Evolutionary conservation across 2,888 invertebrate genomes (phyloP).

Genomic region (Amiota mariae): DNA sequence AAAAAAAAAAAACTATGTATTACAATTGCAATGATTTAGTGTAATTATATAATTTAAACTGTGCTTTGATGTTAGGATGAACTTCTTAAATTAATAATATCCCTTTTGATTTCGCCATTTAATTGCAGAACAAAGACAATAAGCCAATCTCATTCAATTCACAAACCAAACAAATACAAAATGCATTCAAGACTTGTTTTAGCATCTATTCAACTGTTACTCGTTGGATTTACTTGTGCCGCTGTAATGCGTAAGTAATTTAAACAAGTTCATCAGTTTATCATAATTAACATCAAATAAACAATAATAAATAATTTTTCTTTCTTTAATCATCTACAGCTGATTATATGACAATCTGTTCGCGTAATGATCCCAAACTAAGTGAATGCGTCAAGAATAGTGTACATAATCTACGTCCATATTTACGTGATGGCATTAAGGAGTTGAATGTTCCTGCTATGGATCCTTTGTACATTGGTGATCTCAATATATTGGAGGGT

Average conservation of each 20-base stretch:
- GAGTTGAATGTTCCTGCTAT: constrained; percentile 80
- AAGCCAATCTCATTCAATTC: neutral
- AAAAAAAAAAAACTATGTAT: neutral
- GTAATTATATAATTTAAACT: too few species aligned
- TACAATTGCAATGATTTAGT: neutral
- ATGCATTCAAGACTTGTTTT: constrained; percentile 51
- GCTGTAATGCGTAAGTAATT: constrained; percentile 60
- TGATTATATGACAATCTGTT: constrained; percentile 80
- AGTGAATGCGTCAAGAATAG: constrained; percentile 78
- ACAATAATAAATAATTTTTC: too few species aligned
- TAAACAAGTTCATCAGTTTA: neutral
- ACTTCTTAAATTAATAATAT: too few species aligned
- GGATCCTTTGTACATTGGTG: constrained; percentile 82
- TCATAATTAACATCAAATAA: neutral
- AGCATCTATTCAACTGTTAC: constrained; percentile 38
- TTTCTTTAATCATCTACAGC: constrained; percentile 73
- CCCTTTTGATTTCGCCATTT: neutral
- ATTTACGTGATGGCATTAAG: constrained; percentile 79
- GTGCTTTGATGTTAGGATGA: too few species aligned
- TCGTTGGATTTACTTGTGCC: constrained; percentile 46
- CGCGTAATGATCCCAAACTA: constrained; percentile 77
- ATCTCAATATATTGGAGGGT: constrained; percentile 80
- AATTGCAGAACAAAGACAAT: constrained; percentile 2
- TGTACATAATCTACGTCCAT: constrained; percentile 78
- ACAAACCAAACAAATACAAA: constrained; percentile 23